A percentile compares a stretch with the other conserved stretches of the same genome.
phyloP scores from a whole-genome alignment of 2,113 vertebrate species.

The Hypomesus transpacificus region DNA sequence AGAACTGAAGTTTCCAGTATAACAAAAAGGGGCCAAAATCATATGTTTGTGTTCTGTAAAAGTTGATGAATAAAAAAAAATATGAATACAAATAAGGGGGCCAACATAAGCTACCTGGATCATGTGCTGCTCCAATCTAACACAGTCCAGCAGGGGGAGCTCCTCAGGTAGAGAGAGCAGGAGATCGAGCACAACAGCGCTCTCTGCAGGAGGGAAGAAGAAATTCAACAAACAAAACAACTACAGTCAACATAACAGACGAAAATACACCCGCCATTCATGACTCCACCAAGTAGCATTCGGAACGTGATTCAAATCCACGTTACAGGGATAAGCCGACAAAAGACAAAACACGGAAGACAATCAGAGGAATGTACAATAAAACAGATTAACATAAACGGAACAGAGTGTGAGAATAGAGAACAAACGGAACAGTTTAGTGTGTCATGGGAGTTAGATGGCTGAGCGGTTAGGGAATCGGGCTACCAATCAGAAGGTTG shows the following conservation, averaged over 20 bases:
- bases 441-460: too few relatives aligned
- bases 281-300: neutral
- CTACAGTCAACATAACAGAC: neutral
- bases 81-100: too few relatives aligned
- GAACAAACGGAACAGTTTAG: too few relatives aligned
- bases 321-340: neutral
- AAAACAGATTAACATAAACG: too few relatives aligned
- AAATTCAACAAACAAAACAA: neutral
- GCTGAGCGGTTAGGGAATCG: too few relatives aligned
- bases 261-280: too few relatives aligned
- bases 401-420: too few relatives aligned
- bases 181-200: constrained; percentile 68
- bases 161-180: constrained; percentile 72
- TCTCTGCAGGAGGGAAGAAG: constrained; percentile 51
- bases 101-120: constrained; percentile 42
- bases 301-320: neutral
- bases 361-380: neutral
- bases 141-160: constrained; percentile 60
- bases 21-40: too few relatives aligned
- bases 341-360: neutral
- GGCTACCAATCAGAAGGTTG: too few relatives aligned
- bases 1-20: too few relatives aligned
- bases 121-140: constrained; percentile 59
- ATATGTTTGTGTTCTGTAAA: too few relatives aligned
- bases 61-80: too few relatives aligned